These are phyloP conservation scores for Philopotamus ludificatus DNA, from an alignment of 1,140 invertebrate species.

Conservation along the genomic window DNA sequence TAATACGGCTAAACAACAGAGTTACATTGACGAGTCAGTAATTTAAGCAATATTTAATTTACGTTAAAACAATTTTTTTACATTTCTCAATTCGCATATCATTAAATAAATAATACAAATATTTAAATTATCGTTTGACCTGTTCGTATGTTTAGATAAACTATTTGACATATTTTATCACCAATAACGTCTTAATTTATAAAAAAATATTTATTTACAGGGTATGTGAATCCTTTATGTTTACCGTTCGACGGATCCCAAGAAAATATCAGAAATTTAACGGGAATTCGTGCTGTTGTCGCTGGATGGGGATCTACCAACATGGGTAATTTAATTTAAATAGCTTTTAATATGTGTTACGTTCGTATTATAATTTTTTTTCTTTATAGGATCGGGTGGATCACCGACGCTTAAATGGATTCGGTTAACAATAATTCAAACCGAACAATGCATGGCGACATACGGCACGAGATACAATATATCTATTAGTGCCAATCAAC, in stretches of 20 bases:
- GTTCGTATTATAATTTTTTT: too few relatives aligned
- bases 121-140: too few relatives aligned
- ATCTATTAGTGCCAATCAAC: constrained; percentile 49
- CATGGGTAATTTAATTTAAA: constrained; percentile 39
- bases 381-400: constrained; percentile 21
- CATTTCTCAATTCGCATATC: too few relatives aligned
- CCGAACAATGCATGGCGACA: constrained; percentile 46
- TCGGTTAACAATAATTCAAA: constrained; percentile 52
- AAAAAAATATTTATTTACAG: constrained; percentile 44
- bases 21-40: constrained; percentile 29
- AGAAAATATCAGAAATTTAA: constrained; percentile 43
- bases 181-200: too few relatives aligned
- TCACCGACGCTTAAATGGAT: constrained; percentile 48
- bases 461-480: constrained; percentile 48
- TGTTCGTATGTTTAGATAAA: too few relatives aligned
- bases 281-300: constrained; percentile 53
- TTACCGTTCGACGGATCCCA: constrained; percentile 49
- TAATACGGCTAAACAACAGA: constrained; percentile 15
- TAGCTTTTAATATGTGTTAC: too few relatives aligned
- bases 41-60: background rate
- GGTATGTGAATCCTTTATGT: constrained; percentile 55
- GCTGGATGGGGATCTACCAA: constrained; percentile 57
- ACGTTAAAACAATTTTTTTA: too few relatives aligned
- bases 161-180: too few relatives aligned
- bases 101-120: too few relatives aligned